Percentiles rank a stretch among this genome's conserved stretches.
phyloP scores from a whole-genome alignment of 2,113 vertebrate species.

The Parus major region DNA sequence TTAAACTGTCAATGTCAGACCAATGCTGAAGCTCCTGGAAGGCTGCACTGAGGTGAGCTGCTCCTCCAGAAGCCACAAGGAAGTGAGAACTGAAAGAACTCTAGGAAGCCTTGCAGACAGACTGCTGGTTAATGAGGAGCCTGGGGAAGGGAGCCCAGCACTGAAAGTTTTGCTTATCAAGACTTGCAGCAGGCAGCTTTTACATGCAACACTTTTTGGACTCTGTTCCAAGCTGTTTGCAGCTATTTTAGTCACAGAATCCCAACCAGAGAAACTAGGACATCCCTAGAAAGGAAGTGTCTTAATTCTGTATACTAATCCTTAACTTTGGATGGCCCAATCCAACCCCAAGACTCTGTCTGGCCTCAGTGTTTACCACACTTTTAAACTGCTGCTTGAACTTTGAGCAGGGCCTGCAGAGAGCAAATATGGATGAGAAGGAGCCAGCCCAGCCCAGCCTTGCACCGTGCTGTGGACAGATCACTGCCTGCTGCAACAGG shows the following conservation, averaged over 20 bases:
- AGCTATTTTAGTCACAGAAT: conserved; percentile 30
- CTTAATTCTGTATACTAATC: background rate
- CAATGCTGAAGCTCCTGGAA: background rate
- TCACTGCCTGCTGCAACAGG: background rate
- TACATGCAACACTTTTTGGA: background rate
- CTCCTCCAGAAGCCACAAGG: background rate
- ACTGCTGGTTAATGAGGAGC: background rate
- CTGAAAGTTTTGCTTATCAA: background rate
- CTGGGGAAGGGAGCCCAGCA: background rate
- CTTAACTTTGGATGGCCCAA: background rate
- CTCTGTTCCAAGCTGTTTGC: background rate
- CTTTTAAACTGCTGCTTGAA: background rate
- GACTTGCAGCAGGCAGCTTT: background rate
- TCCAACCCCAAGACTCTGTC: background rate
- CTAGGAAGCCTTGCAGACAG: background rate
- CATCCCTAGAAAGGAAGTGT: conserved; percentile 23
- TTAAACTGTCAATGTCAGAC: background rate
- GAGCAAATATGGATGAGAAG: background rate
- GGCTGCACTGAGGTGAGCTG: background rate
- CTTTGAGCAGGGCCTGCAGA: background rate
- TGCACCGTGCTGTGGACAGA: background rate
- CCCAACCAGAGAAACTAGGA: background rate
- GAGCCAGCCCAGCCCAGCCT: background rate
- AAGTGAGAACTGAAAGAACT: background rate
- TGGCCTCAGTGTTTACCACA: background rate